Evolutionary conservation across 2,888 invertebrate genomes (phyloP), one percentile per base, ranked within the genome.

Genomic region (Graphium colonna): DNA sequence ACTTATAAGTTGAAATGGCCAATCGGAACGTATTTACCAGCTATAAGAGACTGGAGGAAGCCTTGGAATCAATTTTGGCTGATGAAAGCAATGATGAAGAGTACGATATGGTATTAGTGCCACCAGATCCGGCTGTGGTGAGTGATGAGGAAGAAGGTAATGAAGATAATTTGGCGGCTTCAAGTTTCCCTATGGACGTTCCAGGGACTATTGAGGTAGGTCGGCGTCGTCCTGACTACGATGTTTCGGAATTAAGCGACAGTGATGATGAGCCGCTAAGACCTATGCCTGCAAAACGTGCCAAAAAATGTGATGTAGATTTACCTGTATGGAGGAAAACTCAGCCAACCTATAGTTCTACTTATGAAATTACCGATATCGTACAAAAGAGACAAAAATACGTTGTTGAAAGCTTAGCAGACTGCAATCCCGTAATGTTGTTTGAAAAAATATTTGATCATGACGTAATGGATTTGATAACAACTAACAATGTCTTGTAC

Each of bases 121-220:
- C 56, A 55, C 51, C 51, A 45, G 59, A 56, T 52, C 59, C 59
- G 43, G 47, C 46, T 54, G 55, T 58, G 38, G 56, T 60, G 44
- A 61, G 57, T 54, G 61, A 61, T 50, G 63, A 61, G 50, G 61
- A 63, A 57, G 58, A 59, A 56, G 61, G 63, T 50, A 52, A 53
- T 56, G 57, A 64, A 44, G 60, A 61, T 50, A 52, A 62, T 55
- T 56, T 62, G 55, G 52, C 51, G 33, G 39, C 59, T 52, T 55
- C 58, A 49, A 51, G 38, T 18, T 43, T 60, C 21, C 21, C 42
- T 39, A 53, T 33, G 33, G 60, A 59, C 52, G 55, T 60, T 51
- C 63, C 61, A 55, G 62, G 60, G 45, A 63, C 59, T 51, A 55
- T 59, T 46, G 58, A 58, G 51, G 52, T 60, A 55, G 52, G 44